phyloP scores from a whole-genome alignment of 2,888 invertebrate genomes.

The Arctia plantaginis region DNA sequence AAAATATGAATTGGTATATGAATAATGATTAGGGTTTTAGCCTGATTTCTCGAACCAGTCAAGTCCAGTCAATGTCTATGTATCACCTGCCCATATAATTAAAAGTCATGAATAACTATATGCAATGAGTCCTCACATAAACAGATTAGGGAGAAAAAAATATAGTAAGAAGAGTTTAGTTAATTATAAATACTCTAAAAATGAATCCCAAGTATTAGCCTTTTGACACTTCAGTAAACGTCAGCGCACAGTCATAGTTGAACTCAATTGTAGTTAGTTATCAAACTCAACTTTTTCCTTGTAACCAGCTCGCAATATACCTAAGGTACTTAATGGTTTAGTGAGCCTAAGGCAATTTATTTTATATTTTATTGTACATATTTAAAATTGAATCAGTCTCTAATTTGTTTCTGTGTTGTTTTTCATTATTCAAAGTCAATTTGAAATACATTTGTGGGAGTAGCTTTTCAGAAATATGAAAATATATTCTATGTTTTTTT shows the following conservation, averaged over 20 bases:
- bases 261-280: slow-evolving; percentile 34
- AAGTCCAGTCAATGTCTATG: background rate
- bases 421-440: background rate
- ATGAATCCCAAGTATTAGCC: slow-evolving; percentile 12
- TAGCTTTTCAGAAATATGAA: background rate
- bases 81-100: too few species aligned
- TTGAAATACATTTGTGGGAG: background rate
- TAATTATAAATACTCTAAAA: background rate
- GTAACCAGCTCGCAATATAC: slow-evolving; percentile 23
- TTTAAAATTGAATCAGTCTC: background rate
- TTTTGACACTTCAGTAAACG: slow-evolving; percentile 27
- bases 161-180: background rate
- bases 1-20: background rate
- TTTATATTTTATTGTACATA: background rate
- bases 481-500: too few species aligned
- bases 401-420: background rate
- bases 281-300: slow-evolving; percentile 37
- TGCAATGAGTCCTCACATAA: too few species aligned
- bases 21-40: background rate
- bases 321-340: slow-evolving; percentile 18
- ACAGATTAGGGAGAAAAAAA: too few species aligned
- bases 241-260: slow-evolving; percentile 31
- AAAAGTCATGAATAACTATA: background rate
- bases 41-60: background rate
- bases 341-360: background rate